Conservation (phyloP, 2,797 vertebrate species). For the Chromis chromis region DNA sequence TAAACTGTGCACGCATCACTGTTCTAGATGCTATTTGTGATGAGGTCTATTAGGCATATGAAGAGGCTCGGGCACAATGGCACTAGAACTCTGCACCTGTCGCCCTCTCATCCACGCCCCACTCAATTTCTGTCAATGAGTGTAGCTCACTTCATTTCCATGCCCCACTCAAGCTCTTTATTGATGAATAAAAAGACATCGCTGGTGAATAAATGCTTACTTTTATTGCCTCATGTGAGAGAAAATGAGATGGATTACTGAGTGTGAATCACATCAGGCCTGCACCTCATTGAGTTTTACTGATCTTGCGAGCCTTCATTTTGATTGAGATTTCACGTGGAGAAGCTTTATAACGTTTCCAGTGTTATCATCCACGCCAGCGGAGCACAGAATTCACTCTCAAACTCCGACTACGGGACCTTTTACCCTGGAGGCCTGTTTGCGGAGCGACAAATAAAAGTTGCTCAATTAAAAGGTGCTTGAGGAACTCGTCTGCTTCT, state of each 20-base stretch:
- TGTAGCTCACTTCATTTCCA: constrained; percentile 70
- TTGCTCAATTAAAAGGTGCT: constrained; percentile 65
- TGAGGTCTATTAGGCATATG: constrained; percentile 52
- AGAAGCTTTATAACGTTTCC: constrained; percentile 45
- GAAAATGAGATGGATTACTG: constrained; percentile 76
- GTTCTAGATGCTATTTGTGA: constrained; percentile 46
- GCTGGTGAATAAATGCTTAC: constrained; percentile 59
- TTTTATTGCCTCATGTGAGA: constrained; percentile 69
- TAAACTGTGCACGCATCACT: constrained; percentile 29
- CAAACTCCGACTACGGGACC: constrained; percentile 17
- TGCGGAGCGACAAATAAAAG: constrained; percentile 41
- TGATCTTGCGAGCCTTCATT: constrained; percentile 57
- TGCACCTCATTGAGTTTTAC: constrained; percentile 72
- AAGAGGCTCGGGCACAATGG: constrained; percentile 58
- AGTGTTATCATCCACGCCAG: constrained; percentile 52
- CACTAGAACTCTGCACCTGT: constrained; percentile 67
- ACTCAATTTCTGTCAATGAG: constrained; percentile 60
- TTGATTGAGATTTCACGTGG: constrained; percentile 75
- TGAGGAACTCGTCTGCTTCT: constrained; percentile 54
- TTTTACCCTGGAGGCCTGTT: constrained; percentile 26
- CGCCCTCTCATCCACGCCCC: constrained; percentile 46
- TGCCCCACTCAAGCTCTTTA: constrained; percentile 66
- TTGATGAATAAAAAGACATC: constrained; percentile 72
- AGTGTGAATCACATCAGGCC: constrained; percentile 49
- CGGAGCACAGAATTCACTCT: constrained; percentile 56